Conservation (phyloP, 2,888 invertebrate species). For the Axea sp. region DNA sequence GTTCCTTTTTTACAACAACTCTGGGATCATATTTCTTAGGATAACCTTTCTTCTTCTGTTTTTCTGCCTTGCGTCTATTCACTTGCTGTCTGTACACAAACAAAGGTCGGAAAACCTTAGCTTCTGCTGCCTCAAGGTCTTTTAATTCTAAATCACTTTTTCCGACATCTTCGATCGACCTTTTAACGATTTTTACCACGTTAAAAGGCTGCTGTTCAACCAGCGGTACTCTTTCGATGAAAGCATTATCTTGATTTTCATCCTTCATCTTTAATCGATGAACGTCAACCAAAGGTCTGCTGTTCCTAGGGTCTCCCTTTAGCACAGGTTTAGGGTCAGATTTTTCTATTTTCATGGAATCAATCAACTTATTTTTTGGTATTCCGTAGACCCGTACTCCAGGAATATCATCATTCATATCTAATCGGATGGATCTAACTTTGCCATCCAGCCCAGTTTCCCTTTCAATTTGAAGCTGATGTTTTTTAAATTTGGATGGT, state of each 20-base stretch:
- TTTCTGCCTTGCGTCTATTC: conserved; percentile 53
- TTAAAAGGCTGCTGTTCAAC: too few species aligned
- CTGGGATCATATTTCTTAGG: conserved; percentile 38
- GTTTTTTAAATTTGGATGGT: conserved; percentile 27
- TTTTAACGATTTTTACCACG: conserved; percentile 5
- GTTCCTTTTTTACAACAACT: conserved; percentile 8
- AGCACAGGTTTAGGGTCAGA: too few species aligned
- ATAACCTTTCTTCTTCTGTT: conserved; percentile 35
- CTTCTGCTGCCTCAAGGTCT: conserved; percentile 70
- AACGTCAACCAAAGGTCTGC: too few species aligned
- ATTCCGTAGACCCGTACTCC: conserved; percentile 62
- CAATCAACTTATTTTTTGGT: conserved; percentile 51
- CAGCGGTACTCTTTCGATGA: too few species aligned
- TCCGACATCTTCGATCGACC: background rate
- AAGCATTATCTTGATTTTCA: too few species aligned
- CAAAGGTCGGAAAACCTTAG: conserved; percentile 74
- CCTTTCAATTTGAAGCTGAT: conserved; percentile 62
- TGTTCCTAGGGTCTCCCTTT: too few species aligned
- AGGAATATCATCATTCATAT: conserved; percentile 46
- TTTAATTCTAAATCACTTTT: conserved; percentile 17
- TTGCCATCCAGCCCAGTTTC: conserved; percentile 68
- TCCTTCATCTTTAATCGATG: too few species aligned
- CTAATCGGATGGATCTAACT: conserved; percentile 65
- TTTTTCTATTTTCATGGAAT: too few species aligned
- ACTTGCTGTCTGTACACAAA: conserved; percentile 74